These are phyloP conservation scores for Champsocephalus gunnari DNA, from an alignment of 2,797 vertebrate genomes.

Conservation along the genomic window DNA sequence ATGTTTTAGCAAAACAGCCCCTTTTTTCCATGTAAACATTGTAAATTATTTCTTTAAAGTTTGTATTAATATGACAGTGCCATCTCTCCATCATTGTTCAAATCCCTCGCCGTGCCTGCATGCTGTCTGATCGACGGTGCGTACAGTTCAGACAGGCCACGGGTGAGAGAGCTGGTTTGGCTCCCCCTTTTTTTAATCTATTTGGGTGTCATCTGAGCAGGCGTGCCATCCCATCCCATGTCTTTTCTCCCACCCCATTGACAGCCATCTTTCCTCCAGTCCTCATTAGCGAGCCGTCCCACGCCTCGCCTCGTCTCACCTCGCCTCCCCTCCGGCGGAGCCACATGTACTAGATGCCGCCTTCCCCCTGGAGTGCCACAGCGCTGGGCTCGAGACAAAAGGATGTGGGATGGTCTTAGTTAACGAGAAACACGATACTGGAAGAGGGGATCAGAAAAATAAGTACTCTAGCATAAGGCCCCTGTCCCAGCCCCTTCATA, in stretches of 20 bases:
- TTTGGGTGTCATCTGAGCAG: slow-evolving; percentile 46
- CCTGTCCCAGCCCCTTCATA: slow-evolving; percentile 72
- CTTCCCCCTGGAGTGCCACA: slow-evolving; percentile 49
- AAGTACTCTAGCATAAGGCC: slow-evolving; percentile 82
- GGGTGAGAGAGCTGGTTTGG: slow-evolving; percentile 43
- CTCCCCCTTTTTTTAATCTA: slow-evolving; percentile 22
- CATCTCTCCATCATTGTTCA: slow-evolving; percentile 53
- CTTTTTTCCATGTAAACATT: slow-evolving; percentile 58
- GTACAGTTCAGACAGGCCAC: slow-evolving; percentile 46
- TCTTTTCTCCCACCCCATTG: slow-evolving; percentile 31
- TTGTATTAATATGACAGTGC: slow-evolving; percentile 33
- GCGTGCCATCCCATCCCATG: slow-evolving; percentile 38
- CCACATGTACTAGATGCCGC: slow-evolving; percentile 49
- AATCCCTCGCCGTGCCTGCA: slow-evolving; percentile 39
- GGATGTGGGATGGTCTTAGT: slow-evolving; percentile 64
- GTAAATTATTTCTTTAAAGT: slow-evolving; percentile 37
- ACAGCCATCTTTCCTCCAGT: slow-evolving; percentile 33
- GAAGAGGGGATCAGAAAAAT: slow-evolving; percentile 75
- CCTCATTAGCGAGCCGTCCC: slow-evolving; percentile 47
- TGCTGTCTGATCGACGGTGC: slow-evolving; percentile 63
- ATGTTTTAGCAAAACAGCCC: slow-evolving; percentile 49
- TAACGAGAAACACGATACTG: slow-evolving; percentile 76
- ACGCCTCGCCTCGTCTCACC: slow-evolving; percentile 34
- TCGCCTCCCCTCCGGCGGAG: slow-evolving; percentile 30
- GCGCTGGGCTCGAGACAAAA: slow-evolving; percentile 56